Conservation (phyloP, 1,140 invertebrate genomes). For the Scylla paramamosain region DNA sequence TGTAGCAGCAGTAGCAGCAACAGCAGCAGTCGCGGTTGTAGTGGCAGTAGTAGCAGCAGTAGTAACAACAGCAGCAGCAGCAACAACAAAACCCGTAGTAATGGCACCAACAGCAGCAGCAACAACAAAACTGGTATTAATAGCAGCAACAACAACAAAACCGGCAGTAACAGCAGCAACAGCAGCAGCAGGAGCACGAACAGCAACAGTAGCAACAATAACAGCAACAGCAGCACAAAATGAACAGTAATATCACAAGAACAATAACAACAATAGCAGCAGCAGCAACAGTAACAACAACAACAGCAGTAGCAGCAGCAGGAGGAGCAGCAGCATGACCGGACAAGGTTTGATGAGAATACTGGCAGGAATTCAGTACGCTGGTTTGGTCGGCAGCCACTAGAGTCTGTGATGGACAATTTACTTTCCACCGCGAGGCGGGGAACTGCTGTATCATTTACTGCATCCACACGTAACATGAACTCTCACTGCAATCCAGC, state of each 20-base stretch:
- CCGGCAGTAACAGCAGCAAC: too few relatives aligned
- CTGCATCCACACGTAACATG: too few relatives aligned
- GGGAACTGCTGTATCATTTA: too few relatives aligned
- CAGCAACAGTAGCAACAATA: not conserved
- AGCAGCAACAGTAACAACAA: not conserved
- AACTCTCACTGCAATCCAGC: too few relatives aligned
- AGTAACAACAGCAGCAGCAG: not conserved
- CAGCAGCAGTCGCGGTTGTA: not conserved
- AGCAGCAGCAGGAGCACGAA: not conserved
- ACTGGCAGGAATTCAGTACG: too few relatives aligned
- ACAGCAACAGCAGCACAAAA: not conserved
- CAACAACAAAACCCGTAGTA: not conserved
- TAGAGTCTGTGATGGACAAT: too few relatives aligned
- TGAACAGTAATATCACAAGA: not conserved
- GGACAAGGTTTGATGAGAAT: too few relatives aligned
- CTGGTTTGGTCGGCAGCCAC: too few relatives aligned
- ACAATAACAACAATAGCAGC: not conserved
- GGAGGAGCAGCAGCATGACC: not conserved
- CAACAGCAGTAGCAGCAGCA: not conserved
- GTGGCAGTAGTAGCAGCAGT: not conserved
- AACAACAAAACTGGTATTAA: too few relatives aligned
- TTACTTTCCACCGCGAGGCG: too few relatives aligned
- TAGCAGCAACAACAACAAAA: too few relatives aligned
- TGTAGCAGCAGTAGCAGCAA: not conserved
- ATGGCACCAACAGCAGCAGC: too few relatives aligned